These are phyloP conservation scores for Leptinotarsa juncta DNA, from an alignment of 2,888 invertebrate genomes.

Conservation along the genomic window DNA sequence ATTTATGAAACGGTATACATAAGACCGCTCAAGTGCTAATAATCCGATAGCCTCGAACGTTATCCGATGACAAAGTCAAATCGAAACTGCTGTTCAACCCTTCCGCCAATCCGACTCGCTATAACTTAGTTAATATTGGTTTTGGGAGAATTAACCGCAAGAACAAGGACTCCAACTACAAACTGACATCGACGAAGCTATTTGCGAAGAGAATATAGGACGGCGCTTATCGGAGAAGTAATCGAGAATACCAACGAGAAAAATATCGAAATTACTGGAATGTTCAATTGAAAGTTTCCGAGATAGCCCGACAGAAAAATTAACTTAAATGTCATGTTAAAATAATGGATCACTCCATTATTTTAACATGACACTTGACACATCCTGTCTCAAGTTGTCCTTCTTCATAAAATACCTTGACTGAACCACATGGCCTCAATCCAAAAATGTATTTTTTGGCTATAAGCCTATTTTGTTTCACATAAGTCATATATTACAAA, in stretches of 20 bases:
- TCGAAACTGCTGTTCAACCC: conserved; percentile 26
- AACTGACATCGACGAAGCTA: conserved; percentile 18
- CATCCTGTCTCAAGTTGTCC: too few species aligned
- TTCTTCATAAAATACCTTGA: too few species aligned
- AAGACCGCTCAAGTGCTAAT: conserved; percentile 10
- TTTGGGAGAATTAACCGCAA: conserved; percentile 24
- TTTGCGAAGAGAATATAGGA: neutral
- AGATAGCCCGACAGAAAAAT: neutral
- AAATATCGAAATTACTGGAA: neutral
- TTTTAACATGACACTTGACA: too few species aligned
- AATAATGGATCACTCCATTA: too few species aligned
- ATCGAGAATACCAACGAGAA: neutral
- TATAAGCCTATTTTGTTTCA: too few species aligned
- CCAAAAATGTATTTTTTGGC: too few species aligned
- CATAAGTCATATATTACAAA: too few species aligned
- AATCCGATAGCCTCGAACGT: conserved; percentile 8
- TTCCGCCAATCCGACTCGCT: conserved; percentile 19
- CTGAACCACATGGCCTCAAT: too few species aligned
- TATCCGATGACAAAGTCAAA: conserved; percentile 21
- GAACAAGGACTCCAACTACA: conserved; percentile 16
- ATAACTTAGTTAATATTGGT: conserved; percentile 28
- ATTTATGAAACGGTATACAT: too few species aligned
- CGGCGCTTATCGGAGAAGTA: neutral
- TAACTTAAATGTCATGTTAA: too few species aligned
- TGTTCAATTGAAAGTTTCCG: neutral